These are phyloP conservation scores for Petrocephalus schoutedeni DNA, from an alignment of 2,797 vertebrate genomes.

Conservation along the genomic window DNA sequence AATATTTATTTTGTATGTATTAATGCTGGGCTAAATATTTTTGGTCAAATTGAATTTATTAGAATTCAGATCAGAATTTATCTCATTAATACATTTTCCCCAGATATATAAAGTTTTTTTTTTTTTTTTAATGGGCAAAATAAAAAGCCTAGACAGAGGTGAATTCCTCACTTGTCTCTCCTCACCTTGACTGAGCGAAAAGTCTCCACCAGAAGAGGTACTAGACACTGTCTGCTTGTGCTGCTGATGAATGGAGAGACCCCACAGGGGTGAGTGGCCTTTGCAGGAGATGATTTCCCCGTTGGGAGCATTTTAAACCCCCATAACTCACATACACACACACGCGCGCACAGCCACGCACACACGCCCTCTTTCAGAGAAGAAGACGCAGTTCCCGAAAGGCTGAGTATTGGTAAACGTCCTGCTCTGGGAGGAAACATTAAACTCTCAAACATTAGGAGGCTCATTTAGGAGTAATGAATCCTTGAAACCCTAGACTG, in stretches of 20 bases:
- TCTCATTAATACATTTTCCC: not conserved
- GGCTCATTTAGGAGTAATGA: not conserved
- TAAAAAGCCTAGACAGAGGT: not conserved
- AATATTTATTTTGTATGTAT: not conserved
- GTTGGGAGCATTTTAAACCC: not conserved
- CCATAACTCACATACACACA: not conserved
- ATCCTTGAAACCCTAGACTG: not conserved
- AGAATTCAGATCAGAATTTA: too few relatives aligned
- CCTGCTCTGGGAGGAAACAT: not conserved
- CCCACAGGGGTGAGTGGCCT: not conserved
- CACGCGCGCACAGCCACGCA: not conserved
- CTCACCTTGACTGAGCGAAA: not conserved
- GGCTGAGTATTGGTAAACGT: not conserved
- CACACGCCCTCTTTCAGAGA: not conserved
- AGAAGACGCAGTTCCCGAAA: not conserved
- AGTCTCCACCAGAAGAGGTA: not conserved
- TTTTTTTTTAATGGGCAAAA: not conserved
- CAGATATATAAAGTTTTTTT: not conserved
- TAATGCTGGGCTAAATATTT: not conserved
- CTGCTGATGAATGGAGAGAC: not conserved
- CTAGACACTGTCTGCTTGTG: not conserved
- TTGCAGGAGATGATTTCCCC: not conserved
- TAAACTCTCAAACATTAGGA: not conserved
- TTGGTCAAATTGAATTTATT: too few relatives aligned
- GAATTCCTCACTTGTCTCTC: not conserved